Conservation (phyloP, 2,888 invertebrate species). For the Aricia artaxerxes region DNA sequence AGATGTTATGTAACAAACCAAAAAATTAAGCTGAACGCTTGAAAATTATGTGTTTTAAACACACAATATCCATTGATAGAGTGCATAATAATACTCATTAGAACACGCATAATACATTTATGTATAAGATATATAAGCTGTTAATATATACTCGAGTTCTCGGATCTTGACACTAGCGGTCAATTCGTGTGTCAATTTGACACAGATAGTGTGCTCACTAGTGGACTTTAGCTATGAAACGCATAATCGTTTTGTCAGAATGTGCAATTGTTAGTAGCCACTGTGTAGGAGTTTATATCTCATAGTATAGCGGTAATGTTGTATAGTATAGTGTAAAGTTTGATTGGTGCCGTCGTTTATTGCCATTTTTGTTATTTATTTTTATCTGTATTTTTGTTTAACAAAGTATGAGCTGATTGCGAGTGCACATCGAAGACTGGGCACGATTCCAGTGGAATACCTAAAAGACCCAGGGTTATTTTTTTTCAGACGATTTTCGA, state of each 20-base stretch:
- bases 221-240: slow-evolving; percentile 49
- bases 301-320: slow-evolving; percentile 52
- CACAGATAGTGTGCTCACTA: slow-evolving; percentile 50
- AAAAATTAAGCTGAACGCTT: slow-evolving; percentile 78
- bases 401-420: slow-evolving; percentile 42
- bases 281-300: slow-evolving; percentile 63
- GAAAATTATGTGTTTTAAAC: slow-evolving; percentile 80
- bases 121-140: slow-evolving; percentile 38
- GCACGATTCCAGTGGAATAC: neutral
- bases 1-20: slow-evolving; percentile 75
- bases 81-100: slow-evolving; percentile 72
- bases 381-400: slow-evolving; percentile 69
- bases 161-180: slow-evolving; percentile 47
- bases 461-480: neutral
- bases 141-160: slow-evolving; percentile 33
- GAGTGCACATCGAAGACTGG: slow-evolving; percentile 39
- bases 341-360: slow-evolving; percentile 51
- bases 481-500: neutral
- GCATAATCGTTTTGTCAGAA: slow-evolving; percentile 76
- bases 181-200: slow-evolving; percentile 61
- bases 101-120: slow-evolving; percentile 39
- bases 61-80: slow-evolving; percentile 67
- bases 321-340: slow-evolving; percentile 55
- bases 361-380: slow-evolving; percentile 78
- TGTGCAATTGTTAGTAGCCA: slow-evolving; percentile 77